Evolutionary conservation across 2,888 invertebrate genomes (phyloP), one percentile per base, ranked within the genome.

Genomic region (Iselma pallidipennis): DNA sequence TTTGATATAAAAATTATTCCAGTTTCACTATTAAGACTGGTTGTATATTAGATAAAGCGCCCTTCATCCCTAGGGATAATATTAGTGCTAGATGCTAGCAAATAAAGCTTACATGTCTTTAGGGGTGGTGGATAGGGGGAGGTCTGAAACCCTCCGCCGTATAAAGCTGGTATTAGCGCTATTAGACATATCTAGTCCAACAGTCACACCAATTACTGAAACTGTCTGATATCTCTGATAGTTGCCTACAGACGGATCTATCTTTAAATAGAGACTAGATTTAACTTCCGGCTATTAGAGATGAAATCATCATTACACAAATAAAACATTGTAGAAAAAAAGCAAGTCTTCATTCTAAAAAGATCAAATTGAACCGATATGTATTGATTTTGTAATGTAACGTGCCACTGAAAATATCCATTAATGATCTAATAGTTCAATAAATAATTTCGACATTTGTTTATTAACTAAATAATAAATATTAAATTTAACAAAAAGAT

Each of bases 161-260:
- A n/a, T n/a, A 73, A 70, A 71, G 67, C 69, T 63, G 64, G 77
- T 73, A 77, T 78, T 78, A 77, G 71, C 73, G 71, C 78, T 76
- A 78, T 79, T 78, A 79, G 77, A 73, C 73, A 65, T 76, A 75
- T 77, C 76, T 77, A 74, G 73, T 74, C 74, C 71, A 72, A 72
- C 76, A 75, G 78, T 76, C 76, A 77, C 72, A 76, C 76, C 77
- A 77, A 78, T 78, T 78, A 77, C 74, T 60, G 67, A 70, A 71
- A 74, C 71, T 72, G 68, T 25, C 45, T 69, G 72, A 70, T 65
- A 66, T 67, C 51, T 57, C 57, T 50, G 45, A 33, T 54, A 61
- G 29, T 31, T 56, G 55, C 55, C 54, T 59, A 55, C 31, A 23
- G 16, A 50, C 28, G 57, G 45, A 21, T 45, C 19, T 45, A 21